A percentile compares a stretch with the other conserved stretches of the same genome.
phyloP scores from a whole-genome alignment of 2,113 vertebrate species.

The Eurystomus gularis region DNA sequence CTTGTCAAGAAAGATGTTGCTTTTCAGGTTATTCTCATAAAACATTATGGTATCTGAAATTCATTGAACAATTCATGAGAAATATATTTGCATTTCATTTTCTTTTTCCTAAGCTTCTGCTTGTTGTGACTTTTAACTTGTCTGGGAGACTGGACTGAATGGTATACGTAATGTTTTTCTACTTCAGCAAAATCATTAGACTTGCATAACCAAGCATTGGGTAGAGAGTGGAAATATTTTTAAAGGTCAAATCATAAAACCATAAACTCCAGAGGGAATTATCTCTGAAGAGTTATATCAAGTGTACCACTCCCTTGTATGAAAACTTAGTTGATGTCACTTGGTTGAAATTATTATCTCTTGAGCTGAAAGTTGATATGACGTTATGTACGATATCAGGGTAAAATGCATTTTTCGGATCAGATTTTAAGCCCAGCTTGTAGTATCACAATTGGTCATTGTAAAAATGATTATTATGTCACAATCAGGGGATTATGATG shows the following conservation, averaged over 20 bases:
- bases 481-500: conserved; percentile 56
- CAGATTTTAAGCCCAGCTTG: conserved; percentile 39
- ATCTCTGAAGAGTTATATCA: conserved; percentile 16
- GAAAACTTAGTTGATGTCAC: conserved; percentile 50
- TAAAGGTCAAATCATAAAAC: conserved; percentile 49
- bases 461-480: conserved; percentile 46
- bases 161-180: background rate
- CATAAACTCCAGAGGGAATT: background rate
- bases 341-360: conserved; percentile 54
- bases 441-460: conserved; percentile 6
- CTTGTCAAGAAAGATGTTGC: conserved; percentile 9
- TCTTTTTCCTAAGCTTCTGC: background rate
- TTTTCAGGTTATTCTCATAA: conserved; percentile 26
- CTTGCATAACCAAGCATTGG: background rate
- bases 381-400: conserved; percentile 30
- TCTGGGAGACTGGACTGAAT: background rate
- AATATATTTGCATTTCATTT: conserved; percentile 39
- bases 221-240: conserved; percentile 10
- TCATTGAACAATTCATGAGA: conserved; percentile 21
- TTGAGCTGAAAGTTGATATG: conserved; percentile 18
- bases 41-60: background rate
- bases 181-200: background rate
- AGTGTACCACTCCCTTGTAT: conserved; percentile 42
- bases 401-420: conserved; percentile 48
- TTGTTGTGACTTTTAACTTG: background rate